Percentiles rank a stretch among this genome's conserved stretches.
Conservation (phyloP, 2,797 vertebrate species). For the Urophycis tenuis region DNA sequence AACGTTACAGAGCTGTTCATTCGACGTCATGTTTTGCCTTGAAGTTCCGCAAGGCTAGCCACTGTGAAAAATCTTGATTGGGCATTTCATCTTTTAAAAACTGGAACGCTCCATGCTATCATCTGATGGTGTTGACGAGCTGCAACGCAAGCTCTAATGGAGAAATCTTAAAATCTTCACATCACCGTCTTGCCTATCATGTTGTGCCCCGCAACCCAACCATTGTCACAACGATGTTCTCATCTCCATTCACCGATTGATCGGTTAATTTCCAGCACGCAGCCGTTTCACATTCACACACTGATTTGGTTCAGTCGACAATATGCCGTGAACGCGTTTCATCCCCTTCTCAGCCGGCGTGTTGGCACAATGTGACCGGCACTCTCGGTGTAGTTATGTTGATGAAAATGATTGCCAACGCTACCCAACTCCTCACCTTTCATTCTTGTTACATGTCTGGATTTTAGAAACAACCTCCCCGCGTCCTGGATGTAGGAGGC, state of each 20-base stretch:
- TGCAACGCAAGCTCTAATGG: neutral
- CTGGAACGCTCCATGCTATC: constrained; percentile 46
- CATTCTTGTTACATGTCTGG: too few relatives aligned
- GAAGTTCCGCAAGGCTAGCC: constrained; percentile 73
- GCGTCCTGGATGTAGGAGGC: neutral
- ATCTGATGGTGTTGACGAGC: too few relatives aligned
- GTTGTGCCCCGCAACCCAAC: neutral
- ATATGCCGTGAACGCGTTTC: constrained; percentile 43
- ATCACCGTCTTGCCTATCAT: too few relatives aligned
- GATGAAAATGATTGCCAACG: neutral
- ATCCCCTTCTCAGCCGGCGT: constrained; percentile 33
- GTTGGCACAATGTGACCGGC: neutral
- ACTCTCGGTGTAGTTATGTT: neutral
- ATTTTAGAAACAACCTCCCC: too few relatives aligned
- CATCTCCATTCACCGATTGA: constrained; percentile 21
- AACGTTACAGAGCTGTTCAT: constrained; percentile 41
- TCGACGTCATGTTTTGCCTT: constrained; percentile 46
- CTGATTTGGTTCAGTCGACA: constrained; percentile 33
- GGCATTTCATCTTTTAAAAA: constrained; percentile 82
- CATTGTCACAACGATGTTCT: constrained; percentile 1
- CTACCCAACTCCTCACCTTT: neutral
- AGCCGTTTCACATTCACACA: constrained; percentile 38
- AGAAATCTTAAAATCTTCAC: neutral
- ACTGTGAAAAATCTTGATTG: constrained; percentile 73
- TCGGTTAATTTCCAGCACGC: constrained; percentile 38